Evolutionary conservation across 2,888 invertebrate genomes (phyloP).

Genomic region (Plusia festucae): DNA sequence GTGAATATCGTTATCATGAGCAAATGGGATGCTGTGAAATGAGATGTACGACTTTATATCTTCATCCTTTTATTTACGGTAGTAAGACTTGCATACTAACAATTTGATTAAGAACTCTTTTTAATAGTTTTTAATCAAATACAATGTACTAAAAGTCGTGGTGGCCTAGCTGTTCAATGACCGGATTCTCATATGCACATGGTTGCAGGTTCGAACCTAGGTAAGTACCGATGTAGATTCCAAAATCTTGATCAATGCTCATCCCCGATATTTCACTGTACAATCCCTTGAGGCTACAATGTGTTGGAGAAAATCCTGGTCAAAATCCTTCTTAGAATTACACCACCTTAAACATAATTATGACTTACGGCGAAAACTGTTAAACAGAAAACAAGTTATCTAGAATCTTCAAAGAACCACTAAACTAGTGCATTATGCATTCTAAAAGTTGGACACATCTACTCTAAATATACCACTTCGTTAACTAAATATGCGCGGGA

Average conservation of each 20-base stretch:
- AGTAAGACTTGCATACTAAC: neutral
- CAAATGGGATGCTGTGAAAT: neutral
- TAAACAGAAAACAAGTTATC: neutral
- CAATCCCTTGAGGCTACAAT: too few relatives aligned
- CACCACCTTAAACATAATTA: too few relatives aligned
- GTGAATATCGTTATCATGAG: constrained; percentile 26
- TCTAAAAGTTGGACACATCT: constrained; percentile 27
- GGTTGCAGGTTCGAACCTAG: too few relatives aligned
- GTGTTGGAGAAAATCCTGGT: neutral
- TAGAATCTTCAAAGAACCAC: neutral
- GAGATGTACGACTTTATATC: neutral
- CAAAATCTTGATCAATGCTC: too few relatives aligned
- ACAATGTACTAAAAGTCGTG: too few relatives aligned
- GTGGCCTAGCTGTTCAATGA: too few relatives aligned
- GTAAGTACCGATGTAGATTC: too few relatives aligned
- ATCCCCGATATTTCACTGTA: too few relatives aligned
- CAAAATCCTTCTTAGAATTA: too few relatives aligned
- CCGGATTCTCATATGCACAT: too few relatives aligned
- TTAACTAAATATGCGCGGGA: constrained; percentile 52
- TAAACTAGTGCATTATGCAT: neutral
- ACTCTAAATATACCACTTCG: constrained; percentile 49
- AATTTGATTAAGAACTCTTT: too few relatives aligned
- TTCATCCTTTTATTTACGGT: neutral
- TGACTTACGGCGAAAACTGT: too few relatives aligned
- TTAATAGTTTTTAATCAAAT: neutral